Conservation (phyloP, 2,797 vertebrate genomes). For the Crocodylus rhombifer region DNA sequence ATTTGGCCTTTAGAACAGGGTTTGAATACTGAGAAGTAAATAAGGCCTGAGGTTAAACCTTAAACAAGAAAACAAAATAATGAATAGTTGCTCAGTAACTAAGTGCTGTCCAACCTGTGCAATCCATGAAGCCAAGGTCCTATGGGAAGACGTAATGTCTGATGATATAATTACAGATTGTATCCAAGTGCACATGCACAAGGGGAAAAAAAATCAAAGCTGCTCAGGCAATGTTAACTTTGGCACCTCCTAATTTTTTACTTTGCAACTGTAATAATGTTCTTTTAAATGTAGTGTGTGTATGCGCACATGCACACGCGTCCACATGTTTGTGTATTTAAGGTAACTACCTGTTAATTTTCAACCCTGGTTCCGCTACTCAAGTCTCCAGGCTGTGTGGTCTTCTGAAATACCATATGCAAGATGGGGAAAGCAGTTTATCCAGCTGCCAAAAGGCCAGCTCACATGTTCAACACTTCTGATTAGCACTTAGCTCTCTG, state of each 20-base stretch:
- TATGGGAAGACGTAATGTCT: neutral
- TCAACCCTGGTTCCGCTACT: neutral
- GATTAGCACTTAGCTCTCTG: neutral
- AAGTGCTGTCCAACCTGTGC: neutral
- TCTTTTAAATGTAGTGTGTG: neutral
- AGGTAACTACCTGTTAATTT: neutral
- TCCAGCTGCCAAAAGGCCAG: neutral
- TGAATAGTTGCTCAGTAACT: neutral
- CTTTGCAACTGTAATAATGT: neutral
- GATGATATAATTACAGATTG: neutral
- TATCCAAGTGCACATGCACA: neutral
- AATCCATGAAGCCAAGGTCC: neutral
- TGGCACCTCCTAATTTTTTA: neutral
- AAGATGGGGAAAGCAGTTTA: neutral
- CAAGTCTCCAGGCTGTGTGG: rapidly evolving
- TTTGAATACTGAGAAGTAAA: neutral
- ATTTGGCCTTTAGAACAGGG: neutral
- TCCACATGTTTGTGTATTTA: neutral
- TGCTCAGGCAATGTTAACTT: neutral
- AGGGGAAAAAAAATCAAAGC: neutral
- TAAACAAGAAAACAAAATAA: neutral
- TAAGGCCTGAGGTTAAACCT: neutral
- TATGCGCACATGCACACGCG: neutral
- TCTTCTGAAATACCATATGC: neutral
- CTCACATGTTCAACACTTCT: neutral